Percentiles rank a stretch among this genome's conserved stretches.
These are phyloP conservation scores for Pollenia amentaria DNA, from an alignment of 2,888 invertebrate genomes.

Conservation along the genomic window DNA sequence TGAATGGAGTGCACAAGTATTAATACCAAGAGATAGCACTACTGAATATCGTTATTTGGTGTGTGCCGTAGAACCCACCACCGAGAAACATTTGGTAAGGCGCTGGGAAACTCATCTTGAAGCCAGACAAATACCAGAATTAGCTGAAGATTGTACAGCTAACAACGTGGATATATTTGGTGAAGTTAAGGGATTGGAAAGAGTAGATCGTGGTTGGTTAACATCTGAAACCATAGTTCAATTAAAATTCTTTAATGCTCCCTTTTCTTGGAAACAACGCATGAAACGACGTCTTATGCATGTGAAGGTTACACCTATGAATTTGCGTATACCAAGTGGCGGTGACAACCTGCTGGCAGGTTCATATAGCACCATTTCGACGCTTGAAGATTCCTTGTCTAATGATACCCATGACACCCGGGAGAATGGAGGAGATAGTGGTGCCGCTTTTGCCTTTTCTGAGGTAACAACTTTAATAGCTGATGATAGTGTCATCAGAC, in stretches of 20 bases:
- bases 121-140: constrained; percentile 87
- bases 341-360: constrained; percentile 73
- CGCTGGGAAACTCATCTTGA: constrained; percentile 92
- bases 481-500: constrained; percentile 87
- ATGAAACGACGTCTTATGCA: constrained; percentile 88
- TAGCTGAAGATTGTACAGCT: constrained; percentile 76
- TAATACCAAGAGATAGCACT: constrained; percentile 88
- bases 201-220: constrained; percentile 93
- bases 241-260: constrained; percentile 92
- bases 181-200: constrained; percentile 84
- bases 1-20: constrained; percentile 88
- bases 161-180: constrained; percentile 88
- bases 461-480: constrained; percentile 90
- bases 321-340: constrained; percentile 86
- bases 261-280: constrained; percentile 90
- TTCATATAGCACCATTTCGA: constrained; percentile 73
- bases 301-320: constrained; percentile 91
- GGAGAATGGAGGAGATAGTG: constrained; percentile 85
- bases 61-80: constrained; percentile 88
- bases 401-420: constrained; percentile 86
- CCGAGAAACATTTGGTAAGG: constrained; percentile 87
- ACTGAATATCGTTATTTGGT: constrained; percentile 92
- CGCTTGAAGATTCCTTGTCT: constrained; percentile 88
- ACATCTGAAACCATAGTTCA: constrained; percentile 93
- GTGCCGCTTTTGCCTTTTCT: constrained; percentile 85